A percentile compares a stretch with the other conserved stretches of the same genome.
Evolutionary conservation across 2,888 invertebrate genomes (phyloP).

Genomic region (Rotaria sp.): DNA sequence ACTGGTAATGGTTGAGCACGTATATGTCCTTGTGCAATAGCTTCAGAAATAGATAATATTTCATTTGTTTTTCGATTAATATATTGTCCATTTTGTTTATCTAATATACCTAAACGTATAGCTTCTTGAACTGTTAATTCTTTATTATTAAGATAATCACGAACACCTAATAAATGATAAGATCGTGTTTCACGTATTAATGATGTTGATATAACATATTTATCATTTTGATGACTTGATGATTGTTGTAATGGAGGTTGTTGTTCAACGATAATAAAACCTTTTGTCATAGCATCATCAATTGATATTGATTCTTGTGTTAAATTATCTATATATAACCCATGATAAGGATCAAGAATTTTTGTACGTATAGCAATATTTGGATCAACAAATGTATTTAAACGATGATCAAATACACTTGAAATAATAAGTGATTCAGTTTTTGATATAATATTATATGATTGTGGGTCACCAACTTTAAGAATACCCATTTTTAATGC

Average conservation of each 20-base stretch:
- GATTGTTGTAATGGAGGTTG: background rate
- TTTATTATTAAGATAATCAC: slow-evolving; percentile 34
- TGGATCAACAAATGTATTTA: slow-evolving; percentile 32
- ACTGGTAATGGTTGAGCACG: slow-evolving; percentile 28
- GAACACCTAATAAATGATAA: slow-evolving; percentile 38
- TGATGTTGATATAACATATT: slow-evolving; percentile 36
- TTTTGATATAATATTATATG: slow-evolving; percentile 31
- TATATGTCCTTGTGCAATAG: slow-evolving; percentile 37
- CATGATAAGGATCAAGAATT: slow-evolving; percentile 39
- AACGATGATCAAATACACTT: slow-evolving; percentile 33
- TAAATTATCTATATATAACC: slow-evolving; percentile 2
- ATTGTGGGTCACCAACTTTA: slow-evolving; percentile 34
- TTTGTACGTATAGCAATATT: slow-evolving; percentile 39
- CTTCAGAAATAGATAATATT: slow-evolving; percentile 38
- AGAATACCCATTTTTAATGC: slow-evolving; percentile 37
- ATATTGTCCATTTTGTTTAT: slow-evolving; percentile 36
- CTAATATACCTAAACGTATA: slow-evolving; percentile 34
- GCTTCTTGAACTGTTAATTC: slow-evolving; percentile 40
- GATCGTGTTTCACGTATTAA: slow-evolving; percentile 40
- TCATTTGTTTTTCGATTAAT: slow-evolving; percentile 26
- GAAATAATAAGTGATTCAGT: slow-evolving; percentile 38
- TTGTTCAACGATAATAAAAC: slow-evolving; percentile 33
- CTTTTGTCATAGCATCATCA: slow-evolving; percentile 37
- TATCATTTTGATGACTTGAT: background rate
- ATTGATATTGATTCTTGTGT: slow-evolving; percentile 32